A percentile compares a stretch with the other conserved stretches of the same genome.
These are phyloP conservation scores for Daboia siamensis DNA, from an alignment of 2,113 vertebrate genomes.

Conservation along the genomic window DNA sequence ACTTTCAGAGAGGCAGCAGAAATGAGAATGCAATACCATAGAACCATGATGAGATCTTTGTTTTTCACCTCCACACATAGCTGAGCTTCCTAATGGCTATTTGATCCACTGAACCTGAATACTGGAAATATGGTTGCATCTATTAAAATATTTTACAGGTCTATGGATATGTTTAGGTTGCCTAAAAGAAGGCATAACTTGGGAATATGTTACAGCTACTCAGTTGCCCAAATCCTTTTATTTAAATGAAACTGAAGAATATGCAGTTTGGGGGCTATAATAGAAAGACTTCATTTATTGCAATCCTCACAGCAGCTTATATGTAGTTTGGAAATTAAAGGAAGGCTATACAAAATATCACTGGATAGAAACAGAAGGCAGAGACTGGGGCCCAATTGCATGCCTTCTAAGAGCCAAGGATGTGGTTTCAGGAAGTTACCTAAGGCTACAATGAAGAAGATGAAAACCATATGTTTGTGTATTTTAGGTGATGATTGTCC, in stretches of 20 bases:
- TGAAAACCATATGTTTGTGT: conserved; percentile 29
- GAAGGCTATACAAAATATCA: conserved; percentile 9
- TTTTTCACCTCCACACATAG: not conserved
- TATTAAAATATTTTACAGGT: not conserved
- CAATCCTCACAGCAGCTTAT: conserved; percentile 7
- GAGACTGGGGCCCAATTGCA: conserved; percentile 11
- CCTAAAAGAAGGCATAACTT: not conserved
- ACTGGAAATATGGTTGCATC: not conserved
- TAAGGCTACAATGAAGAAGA: conserved; percentile 30
- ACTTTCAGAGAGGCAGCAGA: not conserved
- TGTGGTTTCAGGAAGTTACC: conserved; percentile 37
- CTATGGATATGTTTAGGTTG: not conserved
- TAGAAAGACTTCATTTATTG: conserved; percentile 1
- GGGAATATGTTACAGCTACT: not conserved
- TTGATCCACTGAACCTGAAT: not conserved
- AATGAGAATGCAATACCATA: not conserved
- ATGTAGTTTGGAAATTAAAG: conserved; percentile 11
- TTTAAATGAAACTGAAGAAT: not conserved
- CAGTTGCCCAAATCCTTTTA: not conserved
- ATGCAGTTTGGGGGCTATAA: not conserved
- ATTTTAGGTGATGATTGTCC: conserved; percentile 29
- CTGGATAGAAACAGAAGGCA: conserved; percentile 25
- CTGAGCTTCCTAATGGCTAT: not conserved
- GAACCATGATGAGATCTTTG: not conserved
- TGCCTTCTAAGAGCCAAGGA: conserved; percentile 23